Evolutionary conservation across 2,113 vertebrate species (phyloP).

Genomic region (Gnathonemus echidnorhynchus): DNA sequence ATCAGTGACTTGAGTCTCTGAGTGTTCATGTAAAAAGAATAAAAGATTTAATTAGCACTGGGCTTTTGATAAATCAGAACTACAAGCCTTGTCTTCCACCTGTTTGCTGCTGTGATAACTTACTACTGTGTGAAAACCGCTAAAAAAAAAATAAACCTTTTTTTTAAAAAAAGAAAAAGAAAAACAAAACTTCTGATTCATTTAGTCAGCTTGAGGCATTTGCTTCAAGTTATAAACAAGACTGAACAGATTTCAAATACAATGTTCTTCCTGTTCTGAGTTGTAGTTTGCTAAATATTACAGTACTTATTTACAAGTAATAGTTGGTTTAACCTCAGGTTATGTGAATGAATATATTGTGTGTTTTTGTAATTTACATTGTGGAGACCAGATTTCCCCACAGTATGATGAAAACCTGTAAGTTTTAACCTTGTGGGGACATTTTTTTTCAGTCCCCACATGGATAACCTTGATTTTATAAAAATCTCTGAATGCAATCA

Average conservation of each 20-base stretch:
- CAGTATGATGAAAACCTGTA: background rate
- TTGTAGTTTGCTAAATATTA: background rate
- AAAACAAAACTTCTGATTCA: background rate
- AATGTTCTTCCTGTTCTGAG: background rate
- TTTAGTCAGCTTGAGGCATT: background rate
- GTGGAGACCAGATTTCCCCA: background rate
- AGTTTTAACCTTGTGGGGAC: background rate
- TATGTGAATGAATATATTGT: background rate
- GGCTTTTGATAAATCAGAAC: constrained; percentile 31
- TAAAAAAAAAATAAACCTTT: constrained; percentile 33
- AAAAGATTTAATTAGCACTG: constrained; percentile 31
- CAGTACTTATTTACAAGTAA: background rate
- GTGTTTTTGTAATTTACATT: background rate
- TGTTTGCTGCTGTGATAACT: constrained; percentile 47
- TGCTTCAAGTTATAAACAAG: background rate
- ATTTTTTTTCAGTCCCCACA: background rate
- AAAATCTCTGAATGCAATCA: background rate
- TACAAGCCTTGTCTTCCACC: constrained; percentile 33
- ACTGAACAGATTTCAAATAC: background rate
- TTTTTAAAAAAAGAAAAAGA: constrained; percentile 18
- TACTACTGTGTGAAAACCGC: constrained; percentile 43
- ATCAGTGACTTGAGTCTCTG: background rate
- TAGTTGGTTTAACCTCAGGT: background rate
- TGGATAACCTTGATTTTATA: background rate
- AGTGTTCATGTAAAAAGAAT: constrained; percentile 11